These are phyloP conservation scores for Archilochus colubris DNA, from an alignment of 2,113 vertebrate species.

Conservation along the genomic window DNA sequence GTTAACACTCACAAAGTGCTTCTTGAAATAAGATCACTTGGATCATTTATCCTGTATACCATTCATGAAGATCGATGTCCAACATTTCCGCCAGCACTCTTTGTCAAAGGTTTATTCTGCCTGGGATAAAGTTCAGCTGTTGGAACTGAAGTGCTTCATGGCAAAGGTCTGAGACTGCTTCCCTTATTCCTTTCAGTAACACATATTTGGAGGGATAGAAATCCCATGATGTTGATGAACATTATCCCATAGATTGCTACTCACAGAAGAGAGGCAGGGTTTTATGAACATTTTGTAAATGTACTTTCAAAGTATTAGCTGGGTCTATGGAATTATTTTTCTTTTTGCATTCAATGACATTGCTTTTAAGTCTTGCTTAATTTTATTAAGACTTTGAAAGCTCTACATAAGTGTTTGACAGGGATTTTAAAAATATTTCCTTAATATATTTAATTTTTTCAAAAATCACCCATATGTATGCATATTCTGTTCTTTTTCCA, in stretches of 20 bases:
- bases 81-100: conserved; percentile 34
- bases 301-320: not conserved
- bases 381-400: not conserved
- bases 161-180: conserved; percentile 31
- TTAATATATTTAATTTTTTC: not conserved
- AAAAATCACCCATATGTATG: not conserved
- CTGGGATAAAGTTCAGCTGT: conserved; percentile 43
- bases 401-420: not conserved
- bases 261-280: not conserved
- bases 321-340: not conserved
- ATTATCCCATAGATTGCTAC: not conserved
- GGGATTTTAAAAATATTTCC: not conserved
- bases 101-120: not conserved
- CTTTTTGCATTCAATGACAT: not conserved
- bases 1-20: conserved; percentile 49
- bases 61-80: conserved; percentile 51
- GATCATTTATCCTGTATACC: conserved; percentile 8
- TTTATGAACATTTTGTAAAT: not conserved
- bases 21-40: conserved; percentile 54
- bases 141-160: not conserved
- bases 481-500: not conserved
- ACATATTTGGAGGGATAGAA: not conserved
- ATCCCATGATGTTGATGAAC: not conserved
- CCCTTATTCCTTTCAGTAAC: conserved; percentile 6
- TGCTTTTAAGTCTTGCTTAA: not conserved